These are phyloP conservation scores for Episyrphus balteatus DNA, from an alignment of 1,140 invertebrate genomes.

Conservation along the genomic window DNA sequence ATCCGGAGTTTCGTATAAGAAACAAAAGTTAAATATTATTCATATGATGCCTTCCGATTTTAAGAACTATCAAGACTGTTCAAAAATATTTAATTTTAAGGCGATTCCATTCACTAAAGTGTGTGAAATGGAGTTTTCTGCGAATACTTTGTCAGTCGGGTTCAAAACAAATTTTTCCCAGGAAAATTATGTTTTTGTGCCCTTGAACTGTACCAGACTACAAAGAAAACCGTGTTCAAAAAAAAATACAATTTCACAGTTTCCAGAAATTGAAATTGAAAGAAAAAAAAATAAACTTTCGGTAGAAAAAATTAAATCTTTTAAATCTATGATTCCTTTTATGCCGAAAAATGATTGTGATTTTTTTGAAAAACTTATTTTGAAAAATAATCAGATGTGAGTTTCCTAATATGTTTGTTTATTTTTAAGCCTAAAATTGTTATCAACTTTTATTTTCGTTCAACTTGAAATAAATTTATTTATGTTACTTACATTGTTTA, in stretches of 20 bases:
- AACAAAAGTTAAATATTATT: neutral
- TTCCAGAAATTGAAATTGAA: neutral
- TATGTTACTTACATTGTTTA: too few relatives aligned
- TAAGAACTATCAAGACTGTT: constrained; percentile 7
- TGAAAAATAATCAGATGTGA: too few relatives aligned
- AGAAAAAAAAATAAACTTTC: neutral
- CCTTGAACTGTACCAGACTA: neutral
- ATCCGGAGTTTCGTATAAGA: neutral
- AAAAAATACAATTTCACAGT: neutral
- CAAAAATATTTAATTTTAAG: constrained; percentile 5
- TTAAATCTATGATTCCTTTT: neutral
- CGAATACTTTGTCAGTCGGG: neutral
- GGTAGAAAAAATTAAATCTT: neutral
- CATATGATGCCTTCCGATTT: neutral
- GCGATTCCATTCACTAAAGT: neutral
- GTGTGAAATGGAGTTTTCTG: neutral
- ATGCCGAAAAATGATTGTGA: neutral
- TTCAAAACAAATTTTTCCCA: neutral
- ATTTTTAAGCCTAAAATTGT: too few relatives aligned
- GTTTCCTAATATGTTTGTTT: too few relatives aligned
- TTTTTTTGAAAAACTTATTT: too few relatives aligned
- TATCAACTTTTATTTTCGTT: too few relatives aligned
- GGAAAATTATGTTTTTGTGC: neutral
- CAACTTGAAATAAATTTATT: too few relatives aligned
- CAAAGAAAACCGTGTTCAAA: neutral